phyloP scores from a whole-genome alignment of 2,888 invertebrate species.

The Therioaphis trifolii region DNA sequence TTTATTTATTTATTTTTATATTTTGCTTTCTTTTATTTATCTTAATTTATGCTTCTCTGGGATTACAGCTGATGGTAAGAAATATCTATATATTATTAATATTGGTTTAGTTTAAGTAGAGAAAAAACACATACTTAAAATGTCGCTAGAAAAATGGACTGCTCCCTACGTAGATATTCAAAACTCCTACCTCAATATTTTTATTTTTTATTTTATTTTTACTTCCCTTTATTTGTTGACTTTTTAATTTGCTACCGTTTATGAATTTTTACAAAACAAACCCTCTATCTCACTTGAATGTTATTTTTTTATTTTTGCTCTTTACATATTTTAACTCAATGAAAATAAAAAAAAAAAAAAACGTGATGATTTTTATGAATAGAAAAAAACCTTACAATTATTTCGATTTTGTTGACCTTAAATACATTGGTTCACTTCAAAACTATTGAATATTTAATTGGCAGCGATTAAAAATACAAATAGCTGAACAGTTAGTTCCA shows the following conservation, averaged over 20 bases:
- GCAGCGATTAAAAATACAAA: slow-evolving; percentile 45
- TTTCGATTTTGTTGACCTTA: slow-evolving; percentile 46
- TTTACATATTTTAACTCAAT: not conserved
- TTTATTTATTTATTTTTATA: slow-evolving; percentile 59
- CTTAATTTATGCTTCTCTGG: slow-evolving; percentile 59
- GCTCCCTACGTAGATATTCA: slow-evolving; percentile 61
- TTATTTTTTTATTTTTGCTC: slow-evolving; percentile 27
- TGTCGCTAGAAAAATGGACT: slow-evolving; percentile 59
- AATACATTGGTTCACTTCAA: slow-evolving; percentile 33
- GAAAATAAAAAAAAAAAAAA: slow-evolving; percentile 6
- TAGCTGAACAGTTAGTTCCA: slow-evolving; percentile 42
- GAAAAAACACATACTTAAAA: slow-evolving; percentile 52
- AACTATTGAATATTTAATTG: slow-evolving; percentile 51
- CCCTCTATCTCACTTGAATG: slow-evolving; percentile 53
- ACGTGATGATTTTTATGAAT: slow-evolving; percentile 15
- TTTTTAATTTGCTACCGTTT: slow-evolving; percentile 52
- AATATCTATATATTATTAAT: slow-evolving; percentile 56
- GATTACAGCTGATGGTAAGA: slow-evolving; percentile 63
- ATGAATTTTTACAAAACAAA: slow-evolving; percentile 41
- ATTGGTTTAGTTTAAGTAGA: slow-evolving; percentile 57
- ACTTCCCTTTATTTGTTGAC: slow-evolving; percentile 43
- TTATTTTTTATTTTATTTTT: slow-evolving; percentile 39
- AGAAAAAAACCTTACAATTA: slow-evolving; percentile 9
- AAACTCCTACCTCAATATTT: slow-evolving; percentile 52
- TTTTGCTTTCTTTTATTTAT: slow-evolving; percentile 55